Evolutionary conservation across 2,797 vertebrate species (phyloP).

Genomic region (Coendou prehensilis): DNA sequence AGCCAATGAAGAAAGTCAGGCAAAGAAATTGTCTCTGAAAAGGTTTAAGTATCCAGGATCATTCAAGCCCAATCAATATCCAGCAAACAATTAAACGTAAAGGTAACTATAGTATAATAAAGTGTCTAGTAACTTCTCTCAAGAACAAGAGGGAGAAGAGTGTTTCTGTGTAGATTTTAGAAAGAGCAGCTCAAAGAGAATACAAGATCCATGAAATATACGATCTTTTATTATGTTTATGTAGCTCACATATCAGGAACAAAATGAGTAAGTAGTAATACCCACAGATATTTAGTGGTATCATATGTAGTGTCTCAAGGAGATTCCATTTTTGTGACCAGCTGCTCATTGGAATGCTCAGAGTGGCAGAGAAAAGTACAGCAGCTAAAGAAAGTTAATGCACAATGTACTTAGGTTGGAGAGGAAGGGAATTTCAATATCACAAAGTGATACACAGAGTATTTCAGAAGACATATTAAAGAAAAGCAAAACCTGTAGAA

Average conservation of each 20-base stretch:
- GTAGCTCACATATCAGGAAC: constrained; percentile 11
- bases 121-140: neutral
- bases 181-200: constrained; percentile 26
- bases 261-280: constrained; percentile 55
- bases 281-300: neutral
- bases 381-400: neutral
- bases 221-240: constrained; percentile 30
- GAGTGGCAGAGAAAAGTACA: constrained; percentile 27
- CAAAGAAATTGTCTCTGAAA: constrained; percentile 39
- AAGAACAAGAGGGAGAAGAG: constrained; percentile 54
- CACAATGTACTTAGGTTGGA: neutral
- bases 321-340: neutral
- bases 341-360: neutral
- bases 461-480: constrained; percentile 36
- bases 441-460: neutral
- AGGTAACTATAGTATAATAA: constrained; percentile 43
- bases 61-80: neutral
- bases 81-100: constrained; percentile 35
- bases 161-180: constrained; percentile 8
- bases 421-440: constrained; percentile 46
- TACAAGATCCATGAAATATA: constrained; percentile 21
- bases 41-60: neutral
- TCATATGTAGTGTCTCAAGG: neutral
- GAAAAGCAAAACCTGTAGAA: constrained; percentile 61
- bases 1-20: neutral